phyloP scores from a whole-genome alignment of 2,888 invertebrate species.

The Drosophila neutralis region DNA sequence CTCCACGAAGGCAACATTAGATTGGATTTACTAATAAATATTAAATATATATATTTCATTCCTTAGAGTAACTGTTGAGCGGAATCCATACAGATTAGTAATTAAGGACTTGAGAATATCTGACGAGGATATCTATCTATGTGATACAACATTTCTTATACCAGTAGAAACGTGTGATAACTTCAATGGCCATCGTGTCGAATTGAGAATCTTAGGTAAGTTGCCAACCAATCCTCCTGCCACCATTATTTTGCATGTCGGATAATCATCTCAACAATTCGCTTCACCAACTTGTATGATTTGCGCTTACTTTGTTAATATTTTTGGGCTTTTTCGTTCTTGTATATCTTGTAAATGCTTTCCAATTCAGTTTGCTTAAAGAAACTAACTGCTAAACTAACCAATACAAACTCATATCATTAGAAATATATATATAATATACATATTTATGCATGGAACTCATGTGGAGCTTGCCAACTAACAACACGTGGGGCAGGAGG shows the following conservation, averaged over 20 bases:
- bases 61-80: conserved; percentile 69
- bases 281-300: conserved; percentile 39
- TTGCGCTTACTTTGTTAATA: conserved; percentile 48
- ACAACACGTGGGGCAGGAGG: conserved; percentile 17
- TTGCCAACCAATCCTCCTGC: conserved; percentile 6
- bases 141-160: conserved; percentile 91
- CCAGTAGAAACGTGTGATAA: conserved; percentile 90
- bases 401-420: conserved; percentile 30
- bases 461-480: conserved; percentile 39
- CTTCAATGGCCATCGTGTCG: conserved; percentile 89
- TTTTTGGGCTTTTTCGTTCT: conserved; percentile 32
- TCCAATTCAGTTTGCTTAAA: conserved; percentile 47
- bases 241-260: conserved; percentile 34
- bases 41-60: neutral
- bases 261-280: conserved; percentile 17
- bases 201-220: conserved; percentile 89
- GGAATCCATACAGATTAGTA: conserved; percentile 82
- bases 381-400: conserved; percentile 56
- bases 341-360: conserved; percentile 43
- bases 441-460: conserved; percentile 40
- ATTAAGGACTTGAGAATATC: conserved; percentile 87
- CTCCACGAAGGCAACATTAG: neutral
- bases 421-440: neutral
- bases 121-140: conserved; percentile 91
- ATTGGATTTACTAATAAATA: neutral